These are phyloP conservation scores for Melanotaenia trifasciata DNA, from an alignment of 2,797 vertebrate species.

Conservation along the genomic window DNA sequence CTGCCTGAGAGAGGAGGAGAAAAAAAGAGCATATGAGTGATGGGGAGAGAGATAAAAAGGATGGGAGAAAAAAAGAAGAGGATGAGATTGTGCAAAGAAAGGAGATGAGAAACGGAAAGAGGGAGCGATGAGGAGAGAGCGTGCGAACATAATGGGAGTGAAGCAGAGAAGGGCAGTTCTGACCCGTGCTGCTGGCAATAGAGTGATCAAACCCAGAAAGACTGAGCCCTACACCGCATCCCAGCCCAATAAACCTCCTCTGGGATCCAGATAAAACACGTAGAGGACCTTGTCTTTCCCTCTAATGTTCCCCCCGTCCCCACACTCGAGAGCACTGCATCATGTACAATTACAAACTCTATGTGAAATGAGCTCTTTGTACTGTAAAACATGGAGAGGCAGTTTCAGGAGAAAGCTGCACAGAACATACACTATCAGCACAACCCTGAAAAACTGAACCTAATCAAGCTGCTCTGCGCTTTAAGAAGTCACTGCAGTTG, in stretches of 20 bases:
- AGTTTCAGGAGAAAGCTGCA: slow-evolving; percentile 47
- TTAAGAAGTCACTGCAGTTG: slow-evolving; percentile 72
- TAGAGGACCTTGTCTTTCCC: slow-evolving; percentile 71
- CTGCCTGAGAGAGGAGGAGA: slow-evolving; percentile 48
- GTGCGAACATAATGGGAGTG: slow-evolving; percentile 55
- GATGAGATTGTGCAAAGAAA: slow-evolving; percentile 66
- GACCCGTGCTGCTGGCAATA: slow-evolving; percentile 69
- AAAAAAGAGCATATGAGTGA: slow-evolving; percentile 66
- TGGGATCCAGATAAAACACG: slow-evolving; percentile 74
- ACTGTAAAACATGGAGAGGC: slow-evolving; percentile 63
- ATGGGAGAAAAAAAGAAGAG: slow-evolving; percentile 53
- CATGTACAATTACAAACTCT: slow-evolving; percentile 66
- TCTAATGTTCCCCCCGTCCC: slow-evolving; percentile 58
- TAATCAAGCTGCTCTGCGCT: slow-evolving; percentile 72
- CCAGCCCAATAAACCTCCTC: slow-evolving; percentile 72
- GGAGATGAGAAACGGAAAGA: slow-evolving; percentile 68
- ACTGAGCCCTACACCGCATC: slow-evolving; percentile 67
- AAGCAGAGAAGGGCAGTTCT: slow-evolving; percentile 62
- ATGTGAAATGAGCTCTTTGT: slow-evolving; percentile 62
- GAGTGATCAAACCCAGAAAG: slow-evolving; percentile 77
- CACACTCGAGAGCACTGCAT: slow-evolving; percentile 47
- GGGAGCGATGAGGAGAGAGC: slow-evolving; percentile 55
- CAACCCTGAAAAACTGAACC: slow-evolving; percentile 69
- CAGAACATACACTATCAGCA: slow-evolving; percentile 63
- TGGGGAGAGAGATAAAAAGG: slow-evolving; percentile 71